Evolutionary conservation across 2,888 invertebrate genomes (phyloP), one percentile per base, ranked within the genome.

Genomic region (Netelia virgata): DNA sequence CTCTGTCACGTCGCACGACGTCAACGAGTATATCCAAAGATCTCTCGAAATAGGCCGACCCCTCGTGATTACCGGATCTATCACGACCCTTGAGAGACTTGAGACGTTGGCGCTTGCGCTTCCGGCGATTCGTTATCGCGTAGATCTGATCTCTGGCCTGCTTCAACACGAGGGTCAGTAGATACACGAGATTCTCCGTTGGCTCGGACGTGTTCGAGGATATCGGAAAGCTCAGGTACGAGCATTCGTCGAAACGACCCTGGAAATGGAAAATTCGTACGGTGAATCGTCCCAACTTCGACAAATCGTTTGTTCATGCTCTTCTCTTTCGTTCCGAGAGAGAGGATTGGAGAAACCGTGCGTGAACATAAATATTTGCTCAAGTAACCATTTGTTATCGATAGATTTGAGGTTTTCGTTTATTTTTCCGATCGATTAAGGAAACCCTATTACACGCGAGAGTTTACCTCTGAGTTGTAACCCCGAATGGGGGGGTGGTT

Each of bases 81-180:
- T 87, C 89, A 82, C 86, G 88, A 20, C 82, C 73, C 50, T 78
- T 78, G 41, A 83, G 80, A 9, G 50, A 70, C 57, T 77, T 82
- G 2, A 61, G 50, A 10, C 82, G 86, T 18, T 86, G 84, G 74
- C 74, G 85, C 41, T 74, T 83, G 47, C 85, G 81, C 75, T 77
- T 83, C 5, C 85, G 85, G 6, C 89, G 87, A 84, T 87, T 82
- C 14, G 86, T 82, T 74, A 86, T 86, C 23, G 87, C 86, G 82
- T 89, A 87, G 16, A 91, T 89, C 63, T 95, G 93, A 77, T 96
- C 96, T 43, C 95, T 93, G 0, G 96, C 96, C 92, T 96, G 96
- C 80, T 96, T 96, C 89, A 96, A 92, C 88, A 96, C 94, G 72
- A 96, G 94, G 11, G 95, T 95, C 82, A 96, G 88, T 1, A 96